phyloP scores from a whole-genome alignment of 2,797 vertebrate genomes.

The Intellagama lesueurii region DNA sequence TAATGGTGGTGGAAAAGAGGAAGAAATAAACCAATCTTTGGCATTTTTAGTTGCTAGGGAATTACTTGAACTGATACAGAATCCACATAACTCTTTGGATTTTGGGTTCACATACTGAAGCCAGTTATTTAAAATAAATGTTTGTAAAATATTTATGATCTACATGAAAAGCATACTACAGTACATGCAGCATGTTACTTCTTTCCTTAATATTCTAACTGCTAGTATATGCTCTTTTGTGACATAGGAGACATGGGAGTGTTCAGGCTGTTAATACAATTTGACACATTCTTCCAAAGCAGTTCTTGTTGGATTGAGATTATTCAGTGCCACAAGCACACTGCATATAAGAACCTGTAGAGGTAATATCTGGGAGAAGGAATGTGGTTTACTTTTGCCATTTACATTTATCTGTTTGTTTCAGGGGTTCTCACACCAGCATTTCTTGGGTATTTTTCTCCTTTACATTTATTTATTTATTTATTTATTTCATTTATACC shows the following conservation, averaged over 20 bases:
- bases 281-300: background rate
- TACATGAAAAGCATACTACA: background rate
- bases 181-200: background rate
- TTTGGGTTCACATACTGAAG: too few species aligned
- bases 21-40: too few species aligned
- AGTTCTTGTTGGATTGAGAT: background rate
- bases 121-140: background rate
- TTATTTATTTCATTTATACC: too few species aligned
- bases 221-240: background rate
- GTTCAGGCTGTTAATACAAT: background rate
- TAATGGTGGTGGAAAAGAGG: background rate
- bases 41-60: too few species aligned
- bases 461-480: too few species aligned
- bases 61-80: too few species aligned
- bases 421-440: background rate
- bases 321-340: background rate
- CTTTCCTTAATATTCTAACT: background rate
- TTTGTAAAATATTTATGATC: background rate
- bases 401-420: background rate
- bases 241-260: too few species aligned
- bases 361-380: background rate
- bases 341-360: background rate
- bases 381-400: background rate
- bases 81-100: too few species aligned
- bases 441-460: background rate